phyloP scores from a whole-genome alignment of 2,797 vertebrate genomes.

The Danio aesculapii region DNA sequence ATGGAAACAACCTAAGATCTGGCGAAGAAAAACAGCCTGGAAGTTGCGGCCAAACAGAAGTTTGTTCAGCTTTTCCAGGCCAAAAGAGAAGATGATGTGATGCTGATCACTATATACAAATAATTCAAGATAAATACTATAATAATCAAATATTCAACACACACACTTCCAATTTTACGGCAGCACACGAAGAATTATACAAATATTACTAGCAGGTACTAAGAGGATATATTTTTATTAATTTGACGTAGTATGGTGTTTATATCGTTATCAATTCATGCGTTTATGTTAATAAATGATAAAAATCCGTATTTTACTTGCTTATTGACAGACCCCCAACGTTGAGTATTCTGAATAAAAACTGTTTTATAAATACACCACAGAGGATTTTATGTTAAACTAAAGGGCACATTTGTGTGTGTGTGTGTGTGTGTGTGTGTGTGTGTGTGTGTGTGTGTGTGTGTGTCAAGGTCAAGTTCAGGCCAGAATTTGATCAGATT shows the following conservation, averaged over 20 bases:
- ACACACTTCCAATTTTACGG: background rate
- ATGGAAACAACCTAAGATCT: slow-evolving; percentile 61
- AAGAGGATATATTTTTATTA: too few species aligned
- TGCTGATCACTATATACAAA: background rate
- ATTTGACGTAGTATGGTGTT: too few species aligned
- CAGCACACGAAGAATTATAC: background rate
- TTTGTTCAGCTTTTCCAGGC: slow-evolving; percentile 23
- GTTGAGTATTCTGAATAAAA: background rate
- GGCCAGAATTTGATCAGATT: slow-evolving; percentile 69
- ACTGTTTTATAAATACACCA: background rate
- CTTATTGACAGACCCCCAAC: background rate
- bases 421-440: background rate
- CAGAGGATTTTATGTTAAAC: background rate
- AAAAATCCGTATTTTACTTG: too few species aligned
- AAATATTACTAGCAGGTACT: too few species aligned
- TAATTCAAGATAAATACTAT: background rate
- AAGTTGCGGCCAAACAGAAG: background rate
- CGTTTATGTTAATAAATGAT: too few species aligned
- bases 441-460: too few species aligned
- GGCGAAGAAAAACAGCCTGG: slow-evolving; percentile 11
- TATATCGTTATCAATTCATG: too few species aligned
- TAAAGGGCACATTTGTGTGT: slow-evolving; percentile 16
- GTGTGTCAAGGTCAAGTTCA: slow-evolving; percentile 78
- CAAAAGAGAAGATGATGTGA: slow-evolving; percentile 6
- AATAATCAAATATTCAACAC: background rate